phyloP scores from a whole-genome alignment of 2,797 vertebrate genomes.

The Telmatherina bonti region DNA sequence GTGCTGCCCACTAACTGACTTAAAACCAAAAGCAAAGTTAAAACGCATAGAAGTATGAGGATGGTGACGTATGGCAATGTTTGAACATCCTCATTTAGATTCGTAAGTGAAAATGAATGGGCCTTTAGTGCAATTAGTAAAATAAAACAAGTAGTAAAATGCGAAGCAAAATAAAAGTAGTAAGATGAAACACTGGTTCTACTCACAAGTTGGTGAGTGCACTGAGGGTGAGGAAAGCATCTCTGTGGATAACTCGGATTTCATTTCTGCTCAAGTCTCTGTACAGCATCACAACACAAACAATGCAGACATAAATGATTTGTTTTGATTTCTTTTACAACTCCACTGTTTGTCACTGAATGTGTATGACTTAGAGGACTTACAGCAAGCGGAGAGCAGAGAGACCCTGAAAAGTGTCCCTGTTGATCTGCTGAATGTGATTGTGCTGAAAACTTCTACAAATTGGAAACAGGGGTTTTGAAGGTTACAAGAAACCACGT shows the following conservation, averaged over 20 bases:
- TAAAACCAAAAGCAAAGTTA: too few species aligned
- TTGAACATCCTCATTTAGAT: too few species aligned
- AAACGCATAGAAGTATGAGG: too few species aligned
- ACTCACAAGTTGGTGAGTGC: constrained; percentile 97
- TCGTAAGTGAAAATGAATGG: too few species aligned
- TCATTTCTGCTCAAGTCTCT: constrained; percentile 96
- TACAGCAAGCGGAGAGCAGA: constrained; percentile 90
- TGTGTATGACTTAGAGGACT: constrained; percentile 74
- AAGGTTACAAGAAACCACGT: background rate
- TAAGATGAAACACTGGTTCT: background rate
- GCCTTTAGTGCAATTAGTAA: background rate
- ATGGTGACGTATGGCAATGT: too few species aligned
- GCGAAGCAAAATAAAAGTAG: too few species aligned
- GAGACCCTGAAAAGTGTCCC: constrained; percentile 91
- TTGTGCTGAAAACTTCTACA: constrained; percentile 94
- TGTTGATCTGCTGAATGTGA: constrained; percentile 88
- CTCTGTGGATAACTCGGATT: constrained; percentile 89
- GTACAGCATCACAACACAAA: constrained; percentile 56
- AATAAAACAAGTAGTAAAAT: too few species aligned
- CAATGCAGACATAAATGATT: constrained; percentile 8
- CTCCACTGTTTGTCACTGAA: background rate
- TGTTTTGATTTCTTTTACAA: constrained; percentile 8
- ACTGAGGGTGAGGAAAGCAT: constrained; percentile 88
- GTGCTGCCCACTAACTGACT: too few species aligned
- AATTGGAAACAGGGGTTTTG: constrained; percentile 35